Percentiles rank a stretch among this genome's conserved stretches.
Evolutionary conservation across 2,888 invertebrate genomes (phyloP).

Genomic region (Temnothorax ravouxi): DNA sequence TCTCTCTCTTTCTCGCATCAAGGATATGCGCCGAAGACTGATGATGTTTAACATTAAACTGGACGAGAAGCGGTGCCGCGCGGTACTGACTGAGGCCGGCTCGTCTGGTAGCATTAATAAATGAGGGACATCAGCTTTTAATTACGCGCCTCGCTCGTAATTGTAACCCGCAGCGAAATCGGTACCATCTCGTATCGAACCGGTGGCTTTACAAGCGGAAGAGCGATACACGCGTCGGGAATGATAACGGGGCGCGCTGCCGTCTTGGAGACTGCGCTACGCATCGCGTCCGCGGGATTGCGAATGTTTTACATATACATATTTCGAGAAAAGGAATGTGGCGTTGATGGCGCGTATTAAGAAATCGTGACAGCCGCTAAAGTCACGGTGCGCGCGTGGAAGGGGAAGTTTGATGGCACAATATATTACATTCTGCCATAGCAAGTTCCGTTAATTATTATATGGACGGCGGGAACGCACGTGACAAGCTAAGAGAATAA

Average conservation of each 20-base stretch:
- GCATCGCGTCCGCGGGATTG: neutral
- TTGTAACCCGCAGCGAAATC: conserved; percentile 75
- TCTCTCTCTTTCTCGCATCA: conserved; percentile 7
- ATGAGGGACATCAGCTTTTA: conserved; percentile 75
- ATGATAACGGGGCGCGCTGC: conserved; percentile 62
- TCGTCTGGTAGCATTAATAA: conserved; percentile 72
- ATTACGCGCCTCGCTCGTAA: conserved; percentile 74
- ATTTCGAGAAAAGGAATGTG: conserved; percentile 18
- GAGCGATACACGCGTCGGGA: conserved; percentile 59
- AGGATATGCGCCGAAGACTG: conserved; percentile 64
- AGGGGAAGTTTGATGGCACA: too few relatives aligned
- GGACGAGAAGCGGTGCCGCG: conserved; percentile 59
- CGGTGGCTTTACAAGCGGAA: conserved; percentile 57
- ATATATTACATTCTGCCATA: neutral
- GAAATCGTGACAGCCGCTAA: conserved; percentile 19
- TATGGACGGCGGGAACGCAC: too few relatives aligned
- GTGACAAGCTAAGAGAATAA: neutral
- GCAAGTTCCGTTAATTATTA: conserved; percentile 1
- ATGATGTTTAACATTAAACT: conserved; percentile 73
- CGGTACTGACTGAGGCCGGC: conserved; percentile 59
- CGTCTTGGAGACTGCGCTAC: conserved; percentile 17
- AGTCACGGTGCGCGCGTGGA: neutral
- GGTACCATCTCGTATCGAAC: conserved; percentile 55
- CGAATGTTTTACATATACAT: neutral
- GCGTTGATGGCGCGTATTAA: conserved; percentile 19